phyloP scores from a whole-genome alignment of 1,140 invertebrate genomes.

The Palaemon carinicauda region DNA sequence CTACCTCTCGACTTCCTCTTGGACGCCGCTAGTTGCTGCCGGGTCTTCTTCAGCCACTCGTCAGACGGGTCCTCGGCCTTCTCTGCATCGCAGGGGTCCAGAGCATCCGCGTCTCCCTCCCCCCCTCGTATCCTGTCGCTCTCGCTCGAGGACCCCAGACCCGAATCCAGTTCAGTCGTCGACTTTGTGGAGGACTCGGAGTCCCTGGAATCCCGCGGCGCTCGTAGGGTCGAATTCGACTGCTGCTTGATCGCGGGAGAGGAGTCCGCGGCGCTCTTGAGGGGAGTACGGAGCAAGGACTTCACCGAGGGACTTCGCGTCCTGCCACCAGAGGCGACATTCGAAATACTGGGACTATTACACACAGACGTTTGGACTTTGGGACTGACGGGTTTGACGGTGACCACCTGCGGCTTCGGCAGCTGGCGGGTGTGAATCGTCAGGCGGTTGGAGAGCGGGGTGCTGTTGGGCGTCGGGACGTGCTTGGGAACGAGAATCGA shows the following conservation, averaged over 20 bases:
- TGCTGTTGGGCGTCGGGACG: background rate
- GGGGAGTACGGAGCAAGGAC: background rate
- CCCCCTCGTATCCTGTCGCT: constrained; percentile 48
- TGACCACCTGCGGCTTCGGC: constrained; percentile 48
- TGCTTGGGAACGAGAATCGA: background rate
- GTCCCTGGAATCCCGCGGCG: constrained; percentile 30
- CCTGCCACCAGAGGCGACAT: background rate
- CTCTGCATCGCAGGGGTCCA: constrained; percentile 11
- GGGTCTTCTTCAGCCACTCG: constrained; percentile 48
- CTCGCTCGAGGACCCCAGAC: constrained; percentile 56
- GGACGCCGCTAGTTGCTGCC: background rate
- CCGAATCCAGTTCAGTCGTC: constrained; percentile 48
- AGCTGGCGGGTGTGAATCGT: constrained; percentile 51
- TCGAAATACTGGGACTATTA: background rate
- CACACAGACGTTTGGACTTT: background rate
- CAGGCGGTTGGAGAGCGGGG: constrained; percentile 11
- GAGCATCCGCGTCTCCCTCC: constrained; percentile 10
- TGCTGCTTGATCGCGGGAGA: background rate
- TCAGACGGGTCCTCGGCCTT: constrained; percentile 51
- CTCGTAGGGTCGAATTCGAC: background rate
- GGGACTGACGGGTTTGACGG: constrained; percentile 35
- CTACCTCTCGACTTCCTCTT: background rate
- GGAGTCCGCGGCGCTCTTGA: background rate
- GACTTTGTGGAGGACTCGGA: constrained; percentile 53
- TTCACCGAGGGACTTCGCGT: background rate